A percentile compares a stretch with the other conserved stretches of the same genome.
These are phyloP conservation scores for Triops cancriformis DNA, from an alignment of 1,140 invertebrate genomes.

Conservation along the genomic window DNA sequence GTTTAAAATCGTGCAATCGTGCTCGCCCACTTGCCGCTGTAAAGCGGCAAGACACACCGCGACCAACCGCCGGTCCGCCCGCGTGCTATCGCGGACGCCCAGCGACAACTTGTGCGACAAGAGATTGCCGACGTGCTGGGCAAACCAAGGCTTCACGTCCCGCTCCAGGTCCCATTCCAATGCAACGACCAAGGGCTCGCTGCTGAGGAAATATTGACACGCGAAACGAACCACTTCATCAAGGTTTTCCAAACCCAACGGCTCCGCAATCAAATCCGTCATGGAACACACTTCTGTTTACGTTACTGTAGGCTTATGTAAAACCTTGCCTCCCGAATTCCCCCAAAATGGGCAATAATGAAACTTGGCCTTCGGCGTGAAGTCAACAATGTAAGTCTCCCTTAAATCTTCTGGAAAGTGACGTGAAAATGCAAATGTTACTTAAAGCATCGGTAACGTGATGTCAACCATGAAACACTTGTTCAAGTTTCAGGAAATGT, in stretches of 20 bases:
- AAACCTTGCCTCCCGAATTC: too few species aligned
- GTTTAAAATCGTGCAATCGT: neutral
- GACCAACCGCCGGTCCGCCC: neutral
- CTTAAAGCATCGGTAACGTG: too few species aligned
- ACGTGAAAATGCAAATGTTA: too few species aligned
- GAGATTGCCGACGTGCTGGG: neutral
- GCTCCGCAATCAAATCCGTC: neutral
- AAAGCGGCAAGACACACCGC: neutral
- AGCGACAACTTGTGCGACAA: neutral
- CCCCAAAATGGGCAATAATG: too few species aligned
- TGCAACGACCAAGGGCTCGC: neutral
- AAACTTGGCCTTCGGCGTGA: too few species aligned
- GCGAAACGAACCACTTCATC: neutral
- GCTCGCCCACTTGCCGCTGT: neutral
- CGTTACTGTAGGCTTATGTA: too few species aligned
- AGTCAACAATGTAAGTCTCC: too few species aligned
- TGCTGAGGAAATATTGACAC: neutral
- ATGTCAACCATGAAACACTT: too few species aligned
- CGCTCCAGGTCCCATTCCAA: neutral
- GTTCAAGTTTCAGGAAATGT: too few species aligned
- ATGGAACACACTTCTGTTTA: neutral
- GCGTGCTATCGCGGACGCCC: neutral
- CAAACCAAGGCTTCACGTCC: neutral
- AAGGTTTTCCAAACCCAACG: neutral
- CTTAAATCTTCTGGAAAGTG: too few species aligned